Percentiles rank a stretch among this genome's conserved stretches.
These are phyloP conservation scores for Phania funesta DNA, from an alignment of 2,888 invertebrate genomes.

Conservation along the genomic window DNA sequence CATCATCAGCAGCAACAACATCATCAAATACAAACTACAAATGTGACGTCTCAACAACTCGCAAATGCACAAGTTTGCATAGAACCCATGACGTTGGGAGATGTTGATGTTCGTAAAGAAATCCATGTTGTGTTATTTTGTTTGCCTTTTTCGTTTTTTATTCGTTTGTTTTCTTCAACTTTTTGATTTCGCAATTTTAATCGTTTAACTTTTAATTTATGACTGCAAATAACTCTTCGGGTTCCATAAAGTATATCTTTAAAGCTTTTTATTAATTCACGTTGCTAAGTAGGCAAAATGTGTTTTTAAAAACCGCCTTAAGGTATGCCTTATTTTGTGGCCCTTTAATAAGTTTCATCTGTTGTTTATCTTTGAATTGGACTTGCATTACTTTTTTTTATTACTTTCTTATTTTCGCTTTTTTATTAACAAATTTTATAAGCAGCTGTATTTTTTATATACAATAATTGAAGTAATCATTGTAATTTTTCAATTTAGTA, in stretches of 20 bases:
- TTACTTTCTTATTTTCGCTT: conserved; percentile 44
- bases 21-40: conserved; percentile 69
- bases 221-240: neutral
- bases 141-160: conserved; percentile 51
- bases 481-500: conserved; percentile 81
- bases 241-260: neutral
- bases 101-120: conserved; percentile 86
- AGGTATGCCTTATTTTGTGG: neutral
- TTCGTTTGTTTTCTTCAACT: conserved; percentile 57
- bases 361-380: conserved; percentile 5
- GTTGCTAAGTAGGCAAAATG: neutral
- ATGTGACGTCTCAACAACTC: conserved; percentile 76
- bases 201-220: neutral
- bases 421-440: conserved; percentile 35
- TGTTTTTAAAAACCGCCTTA: neutral
- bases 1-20: conserved; percentile 72
- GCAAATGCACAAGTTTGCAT: conserved; percentile 88
- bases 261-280: neutral
- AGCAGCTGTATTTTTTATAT: conserved; percentile 12
- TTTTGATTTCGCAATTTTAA: conserved; percentile 27
- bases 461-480: neutral
- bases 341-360: neutral
- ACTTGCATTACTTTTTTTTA: conserved; percentile 47
- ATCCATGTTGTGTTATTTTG: conserved; percentile 60
- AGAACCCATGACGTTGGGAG: conserved; percentile 87